Percentiles rank a stretch among this genome's conserved stretches.
These are phyloP conservation scores for Heterodera schachtii DNA, from an alignment of 1,140 invertebrate species.

Conservation along the genomic window DNA sequence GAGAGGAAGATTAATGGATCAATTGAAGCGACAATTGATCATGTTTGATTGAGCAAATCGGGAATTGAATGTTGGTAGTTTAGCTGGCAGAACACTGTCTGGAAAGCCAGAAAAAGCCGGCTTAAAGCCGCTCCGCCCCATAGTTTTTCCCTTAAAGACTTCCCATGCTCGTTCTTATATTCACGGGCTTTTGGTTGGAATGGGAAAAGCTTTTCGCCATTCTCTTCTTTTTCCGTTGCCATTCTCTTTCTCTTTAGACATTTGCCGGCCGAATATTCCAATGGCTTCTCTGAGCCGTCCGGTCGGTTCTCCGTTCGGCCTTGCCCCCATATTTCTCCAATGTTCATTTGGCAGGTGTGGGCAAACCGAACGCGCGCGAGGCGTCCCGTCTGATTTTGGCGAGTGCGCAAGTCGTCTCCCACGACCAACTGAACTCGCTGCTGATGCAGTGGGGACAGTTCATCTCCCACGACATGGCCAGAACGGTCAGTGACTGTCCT, in stretches of 20 bases:
- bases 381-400: conserved; percentile 52
- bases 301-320: conserved; percentile 39
- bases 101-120: too few relatives aligned
- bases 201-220: too few relatives aligned
- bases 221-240: not conserved
- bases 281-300: conserved; percentile 53
- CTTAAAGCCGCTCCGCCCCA: too few relatives aligned
- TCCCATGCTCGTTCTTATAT: too few relatives aligned
- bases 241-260: conserved; percentile 38
- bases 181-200: too few relatives aligned
- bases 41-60: too few relatives aligned
- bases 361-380: conserved; percentile 59
- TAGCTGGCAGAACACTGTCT: too few relatives aligned
- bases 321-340: conserved; percentile 15
- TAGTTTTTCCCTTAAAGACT: too few relatives aligned
- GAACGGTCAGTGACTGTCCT: conserved; percentile 21
- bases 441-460: conserved; percentile 55
- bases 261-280: conserved; percentile 58
- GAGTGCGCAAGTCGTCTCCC: conserved; percentile 51
- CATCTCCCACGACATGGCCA: conserved; percentile 46
- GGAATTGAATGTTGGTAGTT: too few relatives aligned
- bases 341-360: not conserved
- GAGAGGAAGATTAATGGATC: too few relatives aligned
- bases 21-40: too few relatives aligned
- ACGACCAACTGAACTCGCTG: conserved; percentile 53